These are phyloP conservation scores for Pygoscelis adeliae DNA, from an alignment of 2,113 vertebrate species.

Conservation along the genomic window DNA sequence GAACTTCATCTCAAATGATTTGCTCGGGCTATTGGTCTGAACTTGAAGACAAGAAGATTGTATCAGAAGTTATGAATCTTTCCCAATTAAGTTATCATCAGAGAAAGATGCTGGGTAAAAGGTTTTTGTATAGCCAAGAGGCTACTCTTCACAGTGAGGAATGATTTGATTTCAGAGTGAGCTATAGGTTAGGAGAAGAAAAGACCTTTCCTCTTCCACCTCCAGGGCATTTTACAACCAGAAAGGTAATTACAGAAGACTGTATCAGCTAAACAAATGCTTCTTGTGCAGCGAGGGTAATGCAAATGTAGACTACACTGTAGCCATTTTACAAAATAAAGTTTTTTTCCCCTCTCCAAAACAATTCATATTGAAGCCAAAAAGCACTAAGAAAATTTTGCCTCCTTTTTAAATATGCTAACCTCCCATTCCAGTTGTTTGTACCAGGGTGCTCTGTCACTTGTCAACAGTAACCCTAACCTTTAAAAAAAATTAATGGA, in stretches of 20 bases:
- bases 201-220: slow-evolving; percentile 36
- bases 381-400: neutral
- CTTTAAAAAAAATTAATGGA: slow-evolving; percentile 46
- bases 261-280: slow-evolving; percentile 52
- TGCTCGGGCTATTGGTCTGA: slow-evolving; percentile 50
- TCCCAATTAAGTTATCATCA: slow-evolving; percentile 67
- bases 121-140: slow-evolving; percentile 59
- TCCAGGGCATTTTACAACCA: neutral
- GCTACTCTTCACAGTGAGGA: slow-evolving; percentile 41
- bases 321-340: slow-evolving; percentile 12
- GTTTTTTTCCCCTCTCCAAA: neutral
- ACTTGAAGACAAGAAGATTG: slow-evolving; percentile 51
- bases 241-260: slow-evolving; percentile 57
- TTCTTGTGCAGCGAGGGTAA: slow-evolving; percentile 5
- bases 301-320: neutral
- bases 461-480: slow-evolving; percentile 28
- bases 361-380: neutral
- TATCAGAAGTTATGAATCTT: slow-evolving; percentile 68
- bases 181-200: slow-evolving; percentile 31
- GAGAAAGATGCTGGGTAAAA: slow-evolving; percentile 30
- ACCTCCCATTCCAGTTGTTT: neutral
- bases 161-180: slow-evolving; percentile 64
- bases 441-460: neutral
- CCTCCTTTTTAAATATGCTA: neutral
- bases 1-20: slow-evolving; percentile 46